These are phyloP conservation scores for Acrobasis consociella DNA, from an alignment of 2,888 invertebrate genomes.

Conservation along the genomic window DNA sequence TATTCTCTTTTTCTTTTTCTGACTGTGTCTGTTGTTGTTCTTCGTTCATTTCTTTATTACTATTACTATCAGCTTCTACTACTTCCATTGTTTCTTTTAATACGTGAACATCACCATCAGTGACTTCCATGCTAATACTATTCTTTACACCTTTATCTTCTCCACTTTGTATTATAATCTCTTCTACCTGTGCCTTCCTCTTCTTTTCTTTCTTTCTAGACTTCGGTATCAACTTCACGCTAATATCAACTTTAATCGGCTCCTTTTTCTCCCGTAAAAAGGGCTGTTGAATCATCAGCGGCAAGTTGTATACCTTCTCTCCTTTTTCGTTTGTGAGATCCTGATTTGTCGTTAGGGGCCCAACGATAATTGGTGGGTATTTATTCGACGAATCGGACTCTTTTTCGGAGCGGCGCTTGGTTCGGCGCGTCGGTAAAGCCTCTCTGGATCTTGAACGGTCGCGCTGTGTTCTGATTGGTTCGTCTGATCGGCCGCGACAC, in stretches of 20 bases:
- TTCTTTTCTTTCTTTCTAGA: slow-evolving; percentile 72
- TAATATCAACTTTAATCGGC: slow-evolving; percentile 90
- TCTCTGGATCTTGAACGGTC: slow-evolving; percentile 73
- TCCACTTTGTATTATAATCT: slow-evolving; percentile 49
- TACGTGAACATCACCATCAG: slow-evolving; percentile 62
- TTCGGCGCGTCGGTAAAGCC: slow-evolving; percentile 60
- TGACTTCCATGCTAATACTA: slow-evolving; percentile 74
- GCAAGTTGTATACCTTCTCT: slow-evolving; percentile 73
- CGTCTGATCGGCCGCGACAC: slow-evolving; percentile 80
- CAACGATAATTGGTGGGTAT: slow-evolving; percentile 72
- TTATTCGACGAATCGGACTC: slow-evolving; percentile 84
- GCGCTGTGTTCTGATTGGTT: slow-evolving; percentile 83
- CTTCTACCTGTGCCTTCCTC: slow-evolving; percentile 59
- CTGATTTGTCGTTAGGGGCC: slow-evolving; percentile 78
- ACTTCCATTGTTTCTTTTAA: slow-evolving; percentile 64
- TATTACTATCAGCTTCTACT: slow-evolving; percentile 43
- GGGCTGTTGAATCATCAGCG: slow-evolving; percentile 82
- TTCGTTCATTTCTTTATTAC: slow-evolving; percentile 6
- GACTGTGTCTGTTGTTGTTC: not conserved
- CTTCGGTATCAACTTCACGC: slow-evolving; percentile 88
- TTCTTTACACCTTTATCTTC: slow-evolving; percentile 64
- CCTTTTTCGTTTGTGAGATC: slow-evolving; percentile 71
- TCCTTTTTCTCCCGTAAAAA: slow-evolving; percentile 85
- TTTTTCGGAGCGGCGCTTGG: slow-evolving; percentile 78
- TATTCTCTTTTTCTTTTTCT: slow-evolving; percentile 12